Evolutionary conservation across 2,888 invertebrate species (phyloP).

Genomic region (Eristalis tenax): DNA sequence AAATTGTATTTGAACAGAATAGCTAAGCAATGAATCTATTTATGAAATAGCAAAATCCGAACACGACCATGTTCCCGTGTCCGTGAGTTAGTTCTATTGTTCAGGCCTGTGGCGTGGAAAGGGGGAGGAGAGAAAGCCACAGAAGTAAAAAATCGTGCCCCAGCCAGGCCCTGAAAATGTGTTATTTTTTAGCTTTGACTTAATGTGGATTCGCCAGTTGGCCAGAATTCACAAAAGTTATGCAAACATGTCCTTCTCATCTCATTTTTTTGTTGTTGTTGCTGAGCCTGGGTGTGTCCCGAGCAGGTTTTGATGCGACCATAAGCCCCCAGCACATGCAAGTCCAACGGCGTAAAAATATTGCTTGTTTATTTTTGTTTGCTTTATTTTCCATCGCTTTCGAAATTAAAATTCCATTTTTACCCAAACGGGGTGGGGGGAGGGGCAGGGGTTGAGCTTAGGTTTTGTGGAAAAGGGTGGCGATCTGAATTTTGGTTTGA

Average conservation of each 20-base stretch:
- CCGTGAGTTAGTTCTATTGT: neutral
- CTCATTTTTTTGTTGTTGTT: neutral
- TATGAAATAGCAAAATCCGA: neutral
- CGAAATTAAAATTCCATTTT: neutral
- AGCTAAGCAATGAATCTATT: neutral
- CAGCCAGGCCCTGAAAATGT: neutral
- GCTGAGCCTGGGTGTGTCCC: neutral
- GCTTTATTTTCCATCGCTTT: neutral
- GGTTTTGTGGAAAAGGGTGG: neutral
- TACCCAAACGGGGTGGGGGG: neutral
- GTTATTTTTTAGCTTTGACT: neutral
- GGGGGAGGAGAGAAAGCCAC: neutral
- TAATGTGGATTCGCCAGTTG: neutral
- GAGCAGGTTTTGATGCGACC: neutral
- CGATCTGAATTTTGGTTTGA: neutral
- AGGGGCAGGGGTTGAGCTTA: no score
- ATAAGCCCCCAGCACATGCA: neutral
- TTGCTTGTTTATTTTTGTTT: neutral
- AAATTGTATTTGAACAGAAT: neutral
- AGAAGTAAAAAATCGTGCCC: neutral
- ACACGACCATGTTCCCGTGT: neutral
- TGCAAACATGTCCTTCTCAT: neutral
- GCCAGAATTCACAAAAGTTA: neutral
- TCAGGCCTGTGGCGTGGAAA: neutral
- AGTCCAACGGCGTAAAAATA: neutral